These are phyloP conservation scores for Magallana angulata DNA, from an alignment of 1,140 invertebrate genomes.

Conservation along the genomic window DNA sequence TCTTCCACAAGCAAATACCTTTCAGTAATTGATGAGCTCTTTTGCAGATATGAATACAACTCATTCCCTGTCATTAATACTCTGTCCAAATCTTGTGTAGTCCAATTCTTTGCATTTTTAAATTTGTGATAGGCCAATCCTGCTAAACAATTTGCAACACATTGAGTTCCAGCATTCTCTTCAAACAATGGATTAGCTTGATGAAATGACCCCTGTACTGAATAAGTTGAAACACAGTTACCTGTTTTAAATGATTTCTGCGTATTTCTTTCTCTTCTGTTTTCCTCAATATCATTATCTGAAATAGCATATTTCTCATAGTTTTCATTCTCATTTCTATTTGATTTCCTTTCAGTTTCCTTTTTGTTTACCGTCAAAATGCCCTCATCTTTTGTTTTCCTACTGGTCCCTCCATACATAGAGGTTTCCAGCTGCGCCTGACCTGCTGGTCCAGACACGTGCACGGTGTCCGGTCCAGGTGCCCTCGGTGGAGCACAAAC, in stretches of 20 bases:
- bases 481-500: no score
- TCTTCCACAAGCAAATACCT: conserved; percentile 7
- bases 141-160: conserved; percentile 48
- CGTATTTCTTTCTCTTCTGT: not conserved
- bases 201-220: conserved; percentile 46
- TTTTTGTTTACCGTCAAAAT: no score
- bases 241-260: not conserved
- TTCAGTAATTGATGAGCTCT: not conserved
- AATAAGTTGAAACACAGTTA: not conserved
- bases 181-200: conserved; percentile 40
- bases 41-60: conserved; percentile 26
- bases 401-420: no score
- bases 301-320: not conserved
- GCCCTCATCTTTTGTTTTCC: no score
- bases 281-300: not conserved
- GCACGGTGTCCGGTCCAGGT: no score
- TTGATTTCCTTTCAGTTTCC: no score
- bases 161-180: conserved; percentile 38
- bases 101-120: conserved; percentile 22
- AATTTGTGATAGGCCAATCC: conserved; percentile 16
- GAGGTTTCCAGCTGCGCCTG: no score
- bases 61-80: conserved; percentile 40
- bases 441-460: no score
- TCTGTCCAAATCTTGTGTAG: conserved; percentile 7
- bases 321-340: no score